Conservation (phyloP, 2,797 vertebrate genomes). For the Clarias platycephalus region DNA sequence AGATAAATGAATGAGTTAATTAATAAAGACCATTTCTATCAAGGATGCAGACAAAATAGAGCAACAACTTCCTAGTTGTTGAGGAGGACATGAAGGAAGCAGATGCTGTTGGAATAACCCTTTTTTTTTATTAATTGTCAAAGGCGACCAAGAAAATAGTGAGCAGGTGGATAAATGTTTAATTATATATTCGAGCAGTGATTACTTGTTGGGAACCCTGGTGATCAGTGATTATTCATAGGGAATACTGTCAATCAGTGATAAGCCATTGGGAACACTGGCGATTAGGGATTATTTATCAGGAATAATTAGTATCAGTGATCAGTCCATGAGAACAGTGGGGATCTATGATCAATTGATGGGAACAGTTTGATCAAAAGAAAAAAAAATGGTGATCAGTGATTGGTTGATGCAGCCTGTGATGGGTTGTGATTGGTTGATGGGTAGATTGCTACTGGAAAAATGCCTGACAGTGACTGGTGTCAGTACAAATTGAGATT, state of each 20-base stretch:
- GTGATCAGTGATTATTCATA: not conserved
- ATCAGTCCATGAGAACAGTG: not conserved
- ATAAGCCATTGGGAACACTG: not conserved
- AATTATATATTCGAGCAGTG: not conserved
- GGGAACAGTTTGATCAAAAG: no score
- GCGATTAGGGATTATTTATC: not conserved
- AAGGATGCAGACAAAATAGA: not conserved
- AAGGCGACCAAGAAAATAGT: not conserved
- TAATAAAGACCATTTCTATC: not conserved
- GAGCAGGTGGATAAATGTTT: not conserved
- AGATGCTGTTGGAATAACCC: not conserved
- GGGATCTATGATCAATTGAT: not conserved
- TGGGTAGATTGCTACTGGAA: not conserved
- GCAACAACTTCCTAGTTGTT: not conserved
- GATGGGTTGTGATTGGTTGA: rapidly evolving
- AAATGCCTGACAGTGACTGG: not conserved
- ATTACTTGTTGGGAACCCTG: not conserved
- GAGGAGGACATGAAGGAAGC: not conserved
- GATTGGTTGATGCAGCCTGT: not conserved
- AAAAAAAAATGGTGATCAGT: not conserved
- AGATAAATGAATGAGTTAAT: not conserved
- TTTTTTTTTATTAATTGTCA: not conserved
- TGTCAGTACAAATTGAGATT: not conserved
- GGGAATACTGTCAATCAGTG: not conserved
- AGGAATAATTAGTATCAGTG: not conserved